Evolutionary conservation across 2,113 vertebrate genomes (phyloP).

Genomic region (Rhinopithecus roxellana): DNA sequence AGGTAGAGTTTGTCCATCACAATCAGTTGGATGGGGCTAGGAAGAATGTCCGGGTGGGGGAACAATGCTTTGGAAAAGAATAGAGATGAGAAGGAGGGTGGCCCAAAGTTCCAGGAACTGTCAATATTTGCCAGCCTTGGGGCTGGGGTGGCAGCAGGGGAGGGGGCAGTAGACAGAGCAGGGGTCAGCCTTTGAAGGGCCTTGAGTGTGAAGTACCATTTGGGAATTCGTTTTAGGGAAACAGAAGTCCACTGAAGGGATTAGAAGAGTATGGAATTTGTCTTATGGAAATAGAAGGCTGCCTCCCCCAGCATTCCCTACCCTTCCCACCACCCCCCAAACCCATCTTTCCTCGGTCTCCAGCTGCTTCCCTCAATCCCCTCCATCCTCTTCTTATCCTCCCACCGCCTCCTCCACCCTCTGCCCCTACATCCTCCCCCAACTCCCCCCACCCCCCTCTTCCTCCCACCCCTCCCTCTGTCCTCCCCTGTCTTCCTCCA

Average conservation of each 20-base stretch:
- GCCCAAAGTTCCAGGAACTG: neutral
- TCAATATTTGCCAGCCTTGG: neutral
- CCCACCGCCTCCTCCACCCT: no score
- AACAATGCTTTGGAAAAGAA: neutral
- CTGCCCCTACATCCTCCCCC: no score
- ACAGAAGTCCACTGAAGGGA: neutral
- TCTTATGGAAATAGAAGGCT: no score
- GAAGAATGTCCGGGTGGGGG: no score
- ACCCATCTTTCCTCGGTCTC: neutral
- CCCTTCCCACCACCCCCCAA: no score
- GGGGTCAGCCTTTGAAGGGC: neutral
- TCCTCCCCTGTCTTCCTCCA: neutral
- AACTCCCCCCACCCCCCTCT: fast-evolving
- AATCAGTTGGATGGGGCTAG: neutral
- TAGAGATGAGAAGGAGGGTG: neutral
- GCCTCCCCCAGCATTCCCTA: no score
- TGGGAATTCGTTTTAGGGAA: neutral
- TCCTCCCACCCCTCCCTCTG: neutral
- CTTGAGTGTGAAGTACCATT: neutral
- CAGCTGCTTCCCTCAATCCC: no score
- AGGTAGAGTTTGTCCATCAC: neutral
- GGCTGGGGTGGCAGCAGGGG: neutral
- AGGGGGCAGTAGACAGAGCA: neutral
- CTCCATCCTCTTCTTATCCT: no score
- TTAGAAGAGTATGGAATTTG: neutral